These are phyloP conservation scores for Lamproptera curius DNA, from an alignment of 2,888 invertebrate genomes.

Conservation along the genomic window DNA sequence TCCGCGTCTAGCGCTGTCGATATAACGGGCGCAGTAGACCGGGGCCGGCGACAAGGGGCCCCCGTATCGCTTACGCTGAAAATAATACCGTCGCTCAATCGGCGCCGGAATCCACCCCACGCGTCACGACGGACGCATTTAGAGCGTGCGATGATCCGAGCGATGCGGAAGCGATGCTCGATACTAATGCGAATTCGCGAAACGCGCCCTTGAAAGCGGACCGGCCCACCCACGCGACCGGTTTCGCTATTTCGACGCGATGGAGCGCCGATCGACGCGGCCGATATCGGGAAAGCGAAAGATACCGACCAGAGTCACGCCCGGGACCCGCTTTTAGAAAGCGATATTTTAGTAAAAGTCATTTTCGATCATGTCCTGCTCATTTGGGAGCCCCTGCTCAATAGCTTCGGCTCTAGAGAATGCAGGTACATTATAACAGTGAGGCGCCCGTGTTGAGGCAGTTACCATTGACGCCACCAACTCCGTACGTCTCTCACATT, in stretches of 20 bases:
- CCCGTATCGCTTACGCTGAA: slow-evolving; percentile 68
- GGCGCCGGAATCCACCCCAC: slow-evolving; percentile 45
- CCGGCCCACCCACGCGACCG: slow-evolving; percentile 63
- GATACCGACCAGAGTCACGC: too few relatives aligned
- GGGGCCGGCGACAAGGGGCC: slow-evolving; percentile 63
- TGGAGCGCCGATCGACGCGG: neutral
- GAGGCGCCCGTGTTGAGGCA: slow-evolving; percentile 76
- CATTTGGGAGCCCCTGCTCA: slow-evolving; percentile 72
- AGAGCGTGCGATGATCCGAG: slow-evolving; percentile 61
- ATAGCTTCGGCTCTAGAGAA: slow-evolving; percentile 74
- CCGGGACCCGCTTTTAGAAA: too few relatives aligned
- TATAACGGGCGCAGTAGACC: slow-evolving; percentile 73
- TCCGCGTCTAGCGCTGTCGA: slow-evolving; percentile 58
- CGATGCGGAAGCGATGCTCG: slow-evolving; percentile 71
- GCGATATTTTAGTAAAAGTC: too few relatives aligned
- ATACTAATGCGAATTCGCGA: slow-evolving; percentile 45
- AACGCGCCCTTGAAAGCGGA: slow-evolving; percentile 55
- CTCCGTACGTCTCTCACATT: slow-evolving; percentile 76
- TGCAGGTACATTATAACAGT: slow-evolving; percentile 67
- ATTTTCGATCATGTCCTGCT: slow-evolving; percentile 59
- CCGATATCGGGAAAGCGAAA: too few relatives aligned
- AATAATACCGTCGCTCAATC: slow-evolving; percentile 65
- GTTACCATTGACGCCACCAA: slow-evolving; percentile 71
- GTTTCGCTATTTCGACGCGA: slow-evolving; percentile 64
- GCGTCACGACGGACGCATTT: slow-evolving; percentile 41